phyloP scores from a whole-genome alignment of 2,888 invertebrate genomes.

The Lasius platythorax region DNA sequence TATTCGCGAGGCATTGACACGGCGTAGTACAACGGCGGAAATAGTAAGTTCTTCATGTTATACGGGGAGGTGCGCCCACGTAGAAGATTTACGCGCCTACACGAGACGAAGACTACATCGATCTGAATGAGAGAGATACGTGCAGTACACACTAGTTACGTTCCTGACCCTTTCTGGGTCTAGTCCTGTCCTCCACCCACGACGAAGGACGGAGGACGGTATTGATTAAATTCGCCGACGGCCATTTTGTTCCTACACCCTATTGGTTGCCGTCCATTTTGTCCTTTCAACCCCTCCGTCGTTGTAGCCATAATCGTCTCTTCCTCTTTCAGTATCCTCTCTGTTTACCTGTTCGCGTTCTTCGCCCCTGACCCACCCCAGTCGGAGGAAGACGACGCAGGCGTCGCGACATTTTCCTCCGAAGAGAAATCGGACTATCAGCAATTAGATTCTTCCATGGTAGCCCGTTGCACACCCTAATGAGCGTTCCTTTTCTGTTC shows the following conservation, averaged over 20 bases:
- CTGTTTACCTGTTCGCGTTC: slow-evolving; percentile 57
- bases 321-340: slow-evolving; percentile 63
- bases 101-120: slow-evolving; percentile 60
- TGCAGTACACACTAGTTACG: slow-evolving; percentile 80
- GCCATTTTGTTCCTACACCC: slow-evolving; percentile 83
- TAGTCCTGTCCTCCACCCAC: slow-evolving; percentile 76
- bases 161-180: slow-evolving; percentile 82
- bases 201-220: slow-evolving; percentile 81
- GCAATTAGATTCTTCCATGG: slow-evolving; percentile 64
- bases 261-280: slow-evolving; percentile 85
- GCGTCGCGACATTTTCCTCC: slow-evolving; percentile 80
- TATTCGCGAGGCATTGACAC: not conserved
- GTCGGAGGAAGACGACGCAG: slow-evolving; percentile 70
- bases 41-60: slow-evolving; percentile 25
- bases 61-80: not conserved
- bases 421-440: slow-evolving; percentile 66
- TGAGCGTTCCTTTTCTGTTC: slow-evolving; percentile 24
- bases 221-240: slow-evolving; percentile 85
- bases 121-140: slow-evolving; percentile 83
- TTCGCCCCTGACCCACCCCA: slow-evolving; percentile 71
- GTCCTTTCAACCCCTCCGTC: slow-evolving; percentile 76
- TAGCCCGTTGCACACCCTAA: slow-evolving; percentile 8
- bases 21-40: not conserved
- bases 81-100: slow-evolving; percentile 38
- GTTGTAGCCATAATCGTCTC: slow-evolving; percentile 53